Conservation (phyloP, 2,797 vertebrate species). For the Peromyscus aztecus region DNA sequence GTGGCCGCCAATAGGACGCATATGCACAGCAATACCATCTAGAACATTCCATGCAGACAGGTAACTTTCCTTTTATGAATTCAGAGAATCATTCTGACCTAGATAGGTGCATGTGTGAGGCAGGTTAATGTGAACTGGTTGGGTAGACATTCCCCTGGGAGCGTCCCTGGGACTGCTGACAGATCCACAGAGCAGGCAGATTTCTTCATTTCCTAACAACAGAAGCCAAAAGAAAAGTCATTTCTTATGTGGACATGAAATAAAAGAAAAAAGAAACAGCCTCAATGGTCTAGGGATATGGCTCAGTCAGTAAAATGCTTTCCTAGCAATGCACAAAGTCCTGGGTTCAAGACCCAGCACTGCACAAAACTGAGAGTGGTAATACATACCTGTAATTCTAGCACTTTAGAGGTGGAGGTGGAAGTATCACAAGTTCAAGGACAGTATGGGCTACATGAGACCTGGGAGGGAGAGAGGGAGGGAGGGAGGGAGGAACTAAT, state of each 20-base stretch:
- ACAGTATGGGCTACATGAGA: not conserved
- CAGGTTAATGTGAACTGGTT: not conserved
- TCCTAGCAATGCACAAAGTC: not conserved
- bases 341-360: not conserved
- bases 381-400: not conserved
- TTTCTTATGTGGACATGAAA: not conserved
- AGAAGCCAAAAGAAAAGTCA: conserved; percentile 7
- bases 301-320: not conserved
- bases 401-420: too few species aligned
- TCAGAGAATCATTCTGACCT: not conserved
- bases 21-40: not conserved
- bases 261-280: conserved; percentile 23
- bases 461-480: too few species aligned
- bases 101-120: not conserved
- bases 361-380: not conserved
- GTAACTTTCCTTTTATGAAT: conserved; percentile 8
- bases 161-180: not conserved
- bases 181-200: not conserved
- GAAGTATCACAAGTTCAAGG: not conserved
- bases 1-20: not conserved
- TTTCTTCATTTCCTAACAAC: not conserved
- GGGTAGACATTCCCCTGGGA: not conserved
- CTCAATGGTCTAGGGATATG: not conserved
- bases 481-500: not conserved
- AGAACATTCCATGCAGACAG: not conserved